A percentile compares a stretch with the other conserved stretches of the same genome.
Conservation (phyloP, 2,113 vertebrate species). For the Hippoglossus stenolepis region DNA sequence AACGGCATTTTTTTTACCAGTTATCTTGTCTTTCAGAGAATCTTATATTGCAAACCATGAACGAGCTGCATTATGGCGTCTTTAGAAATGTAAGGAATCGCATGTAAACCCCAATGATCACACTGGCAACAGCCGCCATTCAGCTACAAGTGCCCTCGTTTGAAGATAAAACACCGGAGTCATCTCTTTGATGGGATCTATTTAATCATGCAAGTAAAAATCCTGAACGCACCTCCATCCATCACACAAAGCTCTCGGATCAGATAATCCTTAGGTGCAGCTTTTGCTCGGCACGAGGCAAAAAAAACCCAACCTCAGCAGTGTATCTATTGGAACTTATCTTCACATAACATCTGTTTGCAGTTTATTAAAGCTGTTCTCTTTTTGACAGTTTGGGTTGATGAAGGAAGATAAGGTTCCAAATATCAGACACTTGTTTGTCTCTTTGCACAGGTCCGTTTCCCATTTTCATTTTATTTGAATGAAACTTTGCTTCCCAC, state of each 20-base stretch:
- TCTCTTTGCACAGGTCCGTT: background rate
- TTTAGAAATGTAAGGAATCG: background rate
- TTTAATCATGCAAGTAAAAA: conserved; percentile 58
- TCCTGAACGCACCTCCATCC: conserved; percentile 46
- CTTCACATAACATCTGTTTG: conserved; percentile 27
- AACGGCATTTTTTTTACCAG: background rate
- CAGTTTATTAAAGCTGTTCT: conserved; percentile 34
- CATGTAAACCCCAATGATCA: background rate
- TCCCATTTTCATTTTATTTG: conserved; percentile 17
- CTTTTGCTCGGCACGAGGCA: conserved; percentile 28
- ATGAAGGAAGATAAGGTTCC: too few relatives aligned
- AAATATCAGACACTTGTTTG: conserved; percentile 5
- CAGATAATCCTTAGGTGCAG: conserved; percentile 30
- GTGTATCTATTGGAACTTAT: conserved; percentile 3
- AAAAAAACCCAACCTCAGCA: conserved; percentile 10
- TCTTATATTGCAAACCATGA: background rate
- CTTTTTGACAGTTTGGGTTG: background rate
- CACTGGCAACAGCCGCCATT: conserved; percentile 13
- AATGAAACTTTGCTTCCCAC: conserved; percentile 10
- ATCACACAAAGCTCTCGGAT: conserved; percentile 37
- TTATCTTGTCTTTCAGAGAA: background rate
- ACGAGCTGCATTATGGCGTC: background rate
- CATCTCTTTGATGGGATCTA: conserved; percentile 63
- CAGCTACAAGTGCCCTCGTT: conserved; percentile 22
- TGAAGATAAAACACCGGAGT: conserved; percentile 33